phyloP scores from a whole-genome alignment of 1,140 invertebrate genomes.

The Belonocnema kinseyi region DNA sequence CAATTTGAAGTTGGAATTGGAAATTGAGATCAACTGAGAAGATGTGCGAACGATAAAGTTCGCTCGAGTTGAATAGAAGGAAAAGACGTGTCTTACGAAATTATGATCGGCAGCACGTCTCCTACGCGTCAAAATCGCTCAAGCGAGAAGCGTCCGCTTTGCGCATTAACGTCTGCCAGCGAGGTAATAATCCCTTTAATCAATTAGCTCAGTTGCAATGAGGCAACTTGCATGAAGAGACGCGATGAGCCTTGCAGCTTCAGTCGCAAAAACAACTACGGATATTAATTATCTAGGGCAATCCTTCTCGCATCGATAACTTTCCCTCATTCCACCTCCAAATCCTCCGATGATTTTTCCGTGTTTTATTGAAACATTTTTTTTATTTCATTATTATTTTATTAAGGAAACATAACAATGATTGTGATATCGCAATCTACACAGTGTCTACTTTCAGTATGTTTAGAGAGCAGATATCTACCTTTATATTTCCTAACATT shows the following conservation, averaged over 20 bases:
- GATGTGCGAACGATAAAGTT: background rate
- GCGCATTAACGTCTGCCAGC: constrained; percentile 35
- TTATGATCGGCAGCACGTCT: constrained; percentile 13
- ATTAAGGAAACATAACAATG: no score
- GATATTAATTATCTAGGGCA: constrained; percentile 69
- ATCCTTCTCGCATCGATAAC: constrained; percentile 43
- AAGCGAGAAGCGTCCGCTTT: constrained; percentile 27
- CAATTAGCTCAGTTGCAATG: constrained; percentile 59
- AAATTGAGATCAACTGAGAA: background rate
- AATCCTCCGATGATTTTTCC: background rate
- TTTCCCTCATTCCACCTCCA: constrained; percentile 57
- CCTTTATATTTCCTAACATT: no score
- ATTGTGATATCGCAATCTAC: no score
- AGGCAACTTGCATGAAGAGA: constrained; percentile 39
- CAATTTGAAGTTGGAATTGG: background rate
- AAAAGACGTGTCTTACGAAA: constrained; percentile 28
- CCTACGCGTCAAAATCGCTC: constrained; percentile 23
- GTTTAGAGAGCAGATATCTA: no score
- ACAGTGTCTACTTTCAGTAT: no score
- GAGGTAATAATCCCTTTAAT: constrained; percentile 55
- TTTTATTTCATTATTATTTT: no score
- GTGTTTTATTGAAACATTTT: no score
- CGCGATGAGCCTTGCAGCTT: constrained; percentile 38
- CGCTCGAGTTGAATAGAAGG: constrained; percentile 1
- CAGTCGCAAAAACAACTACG: constrained; percentile 51